Evolutionary conservation across 2,113 vertebrate species (phyloP).

Genomic region (Eurystomus gularis): DNA sequence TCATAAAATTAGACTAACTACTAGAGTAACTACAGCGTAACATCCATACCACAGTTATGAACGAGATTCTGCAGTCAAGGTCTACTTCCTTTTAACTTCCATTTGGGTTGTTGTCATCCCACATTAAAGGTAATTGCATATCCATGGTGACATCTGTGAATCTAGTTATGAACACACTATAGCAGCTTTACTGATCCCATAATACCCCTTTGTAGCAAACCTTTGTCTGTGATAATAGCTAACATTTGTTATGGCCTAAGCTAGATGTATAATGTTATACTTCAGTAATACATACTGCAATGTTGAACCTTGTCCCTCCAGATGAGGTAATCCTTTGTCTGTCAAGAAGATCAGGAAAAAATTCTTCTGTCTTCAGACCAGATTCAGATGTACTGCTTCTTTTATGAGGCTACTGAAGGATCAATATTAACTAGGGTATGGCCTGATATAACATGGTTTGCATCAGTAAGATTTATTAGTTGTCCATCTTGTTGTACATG

Average conservation of each 20-base stretch:
- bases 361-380: neutral
- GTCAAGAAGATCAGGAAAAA: neutral
- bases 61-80: neutral
- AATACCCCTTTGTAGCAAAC: neutral
- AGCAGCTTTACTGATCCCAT: neutral
- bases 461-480: conserved; percentile 7
- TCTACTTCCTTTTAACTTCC: neutral
- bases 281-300: neutral
- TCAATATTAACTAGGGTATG: neutral
- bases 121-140: neutral
- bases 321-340: conserved; percentile 20
- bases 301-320: conserved; percentile 19
- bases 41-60: neutral
- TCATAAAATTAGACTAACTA: neutral
- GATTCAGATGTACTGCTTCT: conserved; percentile 7
- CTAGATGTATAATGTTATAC: neutral
- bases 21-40: neutral
- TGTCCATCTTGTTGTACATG: conserved; percentile 31
- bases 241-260: neutral
- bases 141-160: neutral
- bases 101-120: neutral
- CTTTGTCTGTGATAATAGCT: neutral
- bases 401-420: neutral
- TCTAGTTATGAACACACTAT: neutral
- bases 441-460: neutral